Percentiles rank a stretch among this genome's conserved stretches.
Conservation (phyloP, 2,888 invertebrate species). For the Agelastica alni region DNA sequence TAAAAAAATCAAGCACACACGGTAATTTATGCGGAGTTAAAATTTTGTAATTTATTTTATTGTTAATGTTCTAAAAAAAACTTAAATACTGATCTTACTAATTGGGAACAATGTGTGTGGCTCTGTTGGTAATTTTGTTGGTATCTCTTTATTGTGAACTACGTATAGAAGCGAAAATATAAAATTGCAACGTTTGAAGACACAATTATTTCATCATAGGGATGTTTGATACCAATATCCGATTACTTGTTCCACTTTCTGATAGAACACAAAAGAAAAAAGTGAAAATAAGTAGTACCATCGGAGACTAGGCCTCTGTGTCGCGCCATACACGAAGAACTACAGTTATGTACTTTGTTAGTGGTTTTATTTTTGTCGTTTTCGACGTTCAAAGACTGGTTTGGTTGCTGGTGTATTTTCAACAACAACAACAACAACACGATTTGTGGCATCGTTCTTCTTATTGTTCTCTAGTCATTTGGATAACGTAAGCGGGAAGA, state of each 20-base stretch:
- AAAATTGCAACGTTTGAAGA: no score
- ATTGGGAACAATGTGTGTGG: no score
- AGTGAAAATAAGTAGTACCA: slow-evolving; percentile 16
- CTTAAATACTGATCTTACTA: no score
- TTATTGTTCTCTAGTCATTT: slow-evolving; percentile 12
- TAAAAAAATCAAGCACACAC: no score
- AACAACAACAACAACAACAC: slow-evolving; percentile 13
- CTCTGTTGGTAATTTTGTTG: no score
- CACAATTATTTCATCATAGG: no score
- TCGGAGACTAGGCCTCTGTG: slow-evolving; percentile 19
- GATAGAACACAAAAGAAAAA: slow-evolving; percentile 14
- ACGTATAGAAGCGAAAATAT: no score
- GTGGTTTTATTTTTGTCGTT: slow-evolving; percentile 18
- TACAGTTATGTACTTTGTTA: slow-evolving; percentile 25
- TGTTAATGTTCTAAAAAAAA: no score
- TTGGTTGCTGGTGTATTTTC: slow-evolving; percentile 17
- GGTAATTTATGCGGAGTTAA: no score
- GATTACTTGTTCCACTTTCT: slow-evolving; percentile 7
- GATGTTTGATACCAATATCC: neutral
- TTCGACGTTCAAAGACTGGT: slow-evolving; percentile 27
- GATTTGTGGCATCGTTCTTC: slow-evolving; percentile 21
- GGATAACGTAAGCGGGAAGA: neutral
- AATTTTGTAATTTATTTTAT: no score
- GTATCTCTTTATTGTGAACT: no score
- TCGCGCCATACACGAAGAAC: slow-evolving; percentile 22